Percentiles rank a stretch among this genome's conserved stretches.
These are phyloP conservation scores for Dicranocentrus wangi DNA, from an alignment of 2,888 invertebrate genomes.

Conservation along the genomic window DNA sequence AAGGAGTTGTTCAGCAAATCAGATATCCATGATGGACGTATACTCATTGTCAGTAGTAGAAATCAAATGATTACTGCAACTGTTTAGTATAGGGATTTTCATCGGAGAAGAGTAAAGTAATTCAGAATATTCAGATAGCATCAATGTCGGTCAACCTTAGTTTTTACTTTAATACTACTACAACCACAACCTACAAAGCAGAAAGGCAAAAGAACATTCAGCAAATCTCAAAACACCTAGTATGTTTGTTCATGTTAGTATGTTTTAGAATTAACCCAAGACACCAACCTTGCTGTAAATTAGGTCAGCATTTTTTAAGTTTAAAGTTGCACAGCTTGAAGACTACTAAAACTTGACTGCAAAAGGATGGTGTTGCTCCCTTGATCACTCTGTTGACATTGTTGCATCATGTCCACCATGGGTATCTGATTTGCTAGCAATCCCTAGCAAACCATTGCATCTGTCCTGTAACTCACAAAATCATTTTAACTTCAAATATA, in stretches of 20 bases:
- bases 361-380: conserved; percentile 44
- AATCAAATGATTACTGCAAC: neutral
- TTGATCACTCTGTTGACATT: conserved; percentile 31
- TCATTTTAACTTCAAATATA: conserved; percentile 17
- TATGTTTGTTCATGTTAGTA: neutral
- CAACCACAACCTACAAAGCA: neutral
- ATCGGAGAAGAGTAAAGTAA: too few species aligned
- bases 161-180: neutral
- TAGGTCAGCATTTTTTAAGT: neutral
- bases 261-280: neutral
- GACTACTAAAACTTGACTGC: conserved; percentile 17
- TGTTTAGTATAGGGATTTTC: too few species aligned
- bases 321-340: conserved; percentile 60
- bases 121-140: too few species aligned
- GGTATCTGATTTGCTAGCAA: conserved; percentile 73
- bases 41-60: too few species aligned
- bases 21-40: conserved; percentile 58
- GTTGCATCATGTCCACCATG: conserved; percentile 69
- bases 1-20: conserved; percentile 43
- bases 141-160: too few species aligned
- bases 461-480: conserved; percentile 62
- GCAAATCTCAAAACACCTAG: neutral
- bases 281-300: neutral
- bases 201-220: too few species aligned
- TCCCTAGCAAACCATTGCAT: conserved; percentile 72